Base-by-base conservation (phyloP, 2,797 vertebrate species). In the Aotus griseimembra region DNA sequence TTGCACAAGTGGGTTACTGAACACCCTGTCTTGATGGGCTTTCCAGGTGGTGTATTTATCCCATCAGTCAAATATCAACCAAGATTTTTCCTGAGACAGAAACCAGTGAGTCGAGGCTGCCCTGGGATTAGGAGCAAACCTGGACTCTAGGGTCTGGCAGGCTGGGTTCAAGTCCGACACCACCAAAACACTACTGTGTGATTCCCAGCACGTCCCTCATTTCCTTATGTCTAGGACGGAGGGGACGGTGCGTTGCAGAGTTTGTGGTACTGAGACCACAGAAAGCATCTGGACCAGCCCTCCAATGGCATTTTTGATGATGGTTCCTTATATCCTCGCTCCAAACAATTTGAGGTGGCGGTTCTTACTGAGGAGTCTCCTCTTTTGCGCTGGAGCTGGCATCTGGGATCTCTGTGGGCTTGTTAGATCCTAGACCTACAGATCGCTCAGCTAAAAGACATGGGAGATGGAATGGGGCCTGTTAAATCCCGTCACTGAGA, bases 131-230 rank as follows among this genome's bases (percentile, higher is more conserved):
- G 2, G 13, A 75, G 33, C 13, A 1, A 48, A 26, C 48, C 24
- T 57, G 67, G 33, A 10, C n/a, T 10, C 64, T 6, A 5, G 73
- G 72, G 1, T 6, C n/a, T 2, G 0, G 7, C 72, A 19, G 67
- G 85, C n/a, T 14, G 36, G 0, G 0, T 14, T 19, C n/a, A 14
- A 12, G 75, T 48, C 67, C 28, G 19, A 67, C 75, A 77, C 33
- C 2, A 0, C 46, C 2, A 2, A n/a, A 22, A 15, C 6, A 30
- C 30, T 3, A 5, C 36, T 0, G 1, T 19, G 64, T 55, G 58
- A 36, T 11, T 81, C 28, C 30, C 15, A 15, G 52, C 1, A 5
- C 0, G 5, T 26, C 13, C 57, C 61, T 81, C 4, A 50, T 61
- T 15, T 85, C 48, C 85, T 61, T 26, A 13, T 64, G 33, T 52